Percentiles rank a stretch among this genome's conserved stretches.
phyloP scores from a whole-genome alignment of 1,140 invertebrate species.

The Tachypleus tridentatus region DNA sequence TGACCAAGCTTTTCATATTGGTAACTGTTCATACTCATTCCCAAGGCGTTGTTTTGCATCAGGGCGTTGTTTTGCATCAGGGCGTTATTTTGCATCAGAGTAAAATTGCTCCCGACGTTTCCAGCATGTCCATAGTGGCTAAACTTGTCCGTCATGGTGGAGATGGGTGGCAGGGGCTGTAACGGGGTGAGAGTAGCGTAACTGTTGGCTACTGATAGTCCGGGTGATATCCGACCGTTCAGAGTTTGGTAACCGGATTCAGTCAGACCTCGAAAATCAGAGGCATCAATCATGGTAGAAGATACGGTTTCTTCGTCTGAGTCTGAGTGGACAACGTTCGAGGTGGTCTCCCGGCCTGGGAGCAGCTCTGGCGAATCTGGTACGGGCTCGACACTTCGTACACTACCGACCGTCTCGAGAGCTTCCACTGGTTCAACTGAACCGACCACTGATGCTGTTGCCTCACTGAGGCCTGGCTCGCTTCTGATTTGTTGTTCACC shows the following conservation, averaged over 20 bases:
- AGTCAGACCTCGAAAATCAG: conserved; percentile 26
- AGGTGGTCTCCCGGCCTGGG: conserved; percentile 10
- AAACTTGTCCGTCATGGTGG: conserved; percentile 84
- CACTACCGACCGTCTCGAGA: conserved; percentile 11
- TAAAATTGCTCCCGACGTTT: conserved; percentile 45
- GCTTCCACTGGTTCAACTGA: conserved; percentile 15
- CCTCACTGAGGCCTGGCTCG: conserved; percentile 3
- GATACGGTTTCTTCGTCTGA: background rate
- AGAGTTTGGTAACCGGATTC: conserved; percentile 25
- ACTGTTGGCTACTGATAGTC: conserved; percentile 37
- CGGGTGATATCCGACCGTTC: conserved; percentile 25
- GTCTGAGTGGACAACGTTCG: conserved; percentile 29
- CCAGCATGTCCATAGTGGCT: conserved; percentile 35
- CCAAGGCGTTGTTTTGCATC: conserved; percentile 25
- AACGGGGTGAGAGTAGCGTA: conserved; percentile 77
- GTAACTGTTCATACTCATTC: conserved; percentile 14
- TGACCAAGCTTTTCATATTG: conserved; percentile 34
- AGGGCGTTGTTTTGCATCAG: conserved; percentile 6
- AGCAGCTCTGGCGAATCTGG: conserved; percentile 6
- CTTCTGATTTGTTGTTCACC: conserved; percentile 34
- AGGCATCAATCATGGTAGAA: conserved; percentile 26
- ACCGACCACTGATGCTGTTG: background rate
- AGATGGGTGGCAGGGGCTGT: conserved; percentile 86
- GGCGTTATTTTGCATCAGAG: conserved; percentile 72
- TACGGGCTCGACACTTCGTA: conserved; percentile 14